Conservation (phyloP, 2,797 vertebrate species). For the Pangasius mekongensis region DNA sequence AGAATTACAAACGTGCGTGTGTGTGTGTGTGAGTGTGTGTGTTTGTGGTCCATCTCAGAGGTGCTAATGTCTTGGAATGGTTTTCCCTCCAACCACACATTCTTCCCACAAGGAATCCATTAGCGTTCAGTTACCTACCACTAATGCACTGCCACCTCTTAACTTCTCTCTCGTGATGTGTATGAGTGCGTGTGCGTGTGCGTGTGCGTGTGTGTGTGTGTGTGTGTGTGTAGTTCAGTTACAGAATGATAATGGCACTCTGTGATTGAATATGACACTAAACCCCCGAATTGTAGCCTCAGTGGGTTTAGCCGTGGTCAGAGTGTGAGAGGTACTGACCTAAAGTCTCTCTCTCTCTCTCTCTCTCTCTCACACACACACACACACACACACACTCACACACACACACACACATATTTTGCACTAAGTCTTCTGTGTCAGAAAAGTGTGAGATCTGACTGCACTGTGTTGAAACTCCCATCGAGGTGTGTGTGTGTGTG, state of each 20-base stretch:
- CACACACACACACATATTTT: slow-evolving; percentile 16
- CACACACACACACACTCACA: neutral
- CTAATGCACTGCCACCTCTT: slow-evolving; percentile 34
- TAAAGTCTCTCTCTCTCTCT: neutral
- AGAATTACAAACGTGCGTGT: neutral
- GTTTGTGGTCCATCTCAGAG: neutral
- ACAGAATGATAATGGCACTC: slow-evolving; percentile 20
- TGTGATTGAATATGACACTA: slow-evolving; percentile 34
- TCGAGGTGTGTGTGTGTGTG: neutral
- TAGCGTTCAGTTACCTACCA: slow-evolving; percentile 13
- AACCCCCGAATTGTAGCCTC: slow-evolving; percentile 28
- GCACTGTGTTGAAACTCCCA: neutral
- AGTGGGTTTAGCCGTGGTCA: slow-evolving; percentile 29
- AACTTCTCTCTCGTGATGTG: slow-evolving; percentile 2
- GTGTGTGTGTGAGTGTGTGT: slow-evolving; percentile 12
- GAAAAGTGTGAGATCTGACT: slow-evolving; percentile 14
- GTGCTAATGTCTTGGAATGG: slow-evolving; percentile 30
- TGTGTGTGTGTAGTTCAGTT: slow-evolving; percentile 16
- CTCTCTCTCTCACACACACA: neutral
- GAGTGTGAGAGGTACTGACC: slow-evolving; percentile 36
- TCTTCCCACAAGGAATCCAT: slow-evolving; percentile 24
- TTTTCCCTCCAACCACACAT: slow-evolving; percentile 22
- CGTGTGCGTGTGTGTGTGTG: slow-evolving; percentile 27
- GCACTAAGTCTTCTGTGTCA: neutral
- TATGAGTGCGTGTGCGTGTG: slow-evolving; percentile 17